phyloP scores from a whole-genome alignment of 2,113 vertebrate genomes.

The Petaurus breviceps region DNA sequence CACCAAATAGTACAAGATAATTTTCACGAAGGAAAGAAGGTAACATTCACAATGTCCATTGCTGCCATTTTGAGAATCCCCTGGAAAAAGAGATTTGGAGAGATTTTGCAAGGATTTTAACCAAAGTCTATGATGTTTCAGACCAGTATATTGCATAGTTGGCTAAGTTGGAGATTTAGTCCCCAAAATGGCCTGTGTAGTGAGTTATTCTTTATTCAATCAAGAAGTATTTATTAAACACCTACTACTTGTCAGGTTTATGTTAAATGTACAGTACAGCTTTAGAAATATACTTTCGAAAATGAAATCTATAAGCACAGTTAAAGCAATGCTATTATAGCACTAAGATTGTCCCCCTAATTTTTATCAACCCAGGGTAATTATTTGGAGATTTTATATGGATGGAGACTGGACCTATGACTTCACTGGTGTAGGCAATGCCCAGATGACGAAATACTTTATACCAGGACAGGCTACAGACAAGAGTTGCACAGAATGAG shows the following conservation, averaged over 20 bases:
- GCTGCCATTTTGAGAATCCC: constrained; percentile 4
- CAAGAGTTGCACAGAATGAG: background rate
- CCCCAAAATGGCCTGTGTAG: background rate
- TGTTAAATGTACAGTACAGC: background rate
- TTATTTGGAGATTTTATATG: background rate
- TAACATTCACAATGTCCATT: background rate
- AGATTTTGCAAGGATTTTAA: constrained; percentile 23
- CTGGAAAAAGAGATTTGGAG: background rate
- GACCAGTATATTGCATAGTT: background rate
- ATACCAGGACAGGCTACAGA: background rate
- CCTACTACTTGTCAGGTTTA: background rate
- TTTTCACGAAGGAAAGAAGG: constrained; percentile 7
- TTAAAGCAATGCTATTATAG: background rate
- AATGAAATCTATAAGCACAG: background rate
- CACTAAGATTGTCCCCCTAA: background rate
- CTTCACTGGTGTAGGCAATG: background rate
- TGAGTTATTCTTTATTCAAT: background rate
- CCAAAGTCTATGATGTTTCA: background rate
- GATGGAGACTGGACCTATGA: background rate
- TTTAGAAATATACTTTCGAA: background rate
- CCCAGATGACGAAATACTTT: background rate
- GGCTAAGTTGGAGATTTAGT: background rate
- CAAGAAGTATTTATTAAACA: background rate
- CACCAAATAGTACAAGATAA: background rate
- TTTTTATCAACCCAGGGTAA: background rate